These are phyloP conservation scores for Cisticola juncidis DNA, from an alignment of 2,113 vertebrate genomes.

Conservation along the genomic window DNA sequence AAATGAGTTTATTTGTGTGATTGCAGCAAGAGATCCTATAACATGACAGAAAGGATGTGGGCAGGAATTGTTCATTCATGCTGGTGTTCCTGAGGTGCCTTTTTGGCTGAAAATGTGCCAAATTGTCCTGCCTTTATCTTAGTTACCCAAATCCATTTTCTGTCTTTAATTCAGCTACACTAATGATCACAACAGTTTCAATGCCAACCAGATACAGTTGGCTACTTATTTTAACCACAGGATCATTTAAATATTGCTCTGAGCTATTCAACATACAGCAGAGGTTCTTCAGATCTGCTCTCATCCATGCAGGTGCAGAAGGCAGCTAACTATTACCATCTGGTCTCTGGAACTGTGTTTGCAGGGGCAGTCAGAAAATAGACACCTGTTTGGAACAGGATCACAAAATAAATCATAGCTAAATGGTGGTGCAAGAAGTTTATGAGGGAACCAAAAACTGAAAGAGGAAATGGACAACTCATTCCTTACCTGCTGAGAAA, in stretches of 20 bases:
- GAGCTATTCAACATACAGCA: neutral
- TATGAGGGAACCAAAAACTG: neutral
- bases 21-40: neutral
- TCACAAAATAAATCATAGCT: neutral
- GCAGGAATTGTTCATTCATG: neutral
- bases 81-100: neutral
- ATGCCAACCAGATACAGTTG: constrained; percentile 21
- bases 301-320: constrained; percentile 57
- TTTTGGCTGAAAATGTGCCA: neutral
- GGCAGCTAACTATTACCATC: constrained; percentile 56
- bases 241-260: neutral
- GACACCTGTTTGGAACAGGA: constrained; percentile 42
- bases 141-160: neutral
- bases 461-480: neutral
- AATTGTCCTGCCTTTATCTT: neutral
- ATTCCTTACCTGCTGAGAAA: neutral
- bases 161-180: neutral
- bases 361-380: constrained; percentile 12
- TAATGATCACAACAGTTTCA: neutral
- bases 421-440: neutral
- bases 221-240: neutral
- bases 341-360: constrained; percentile 29
- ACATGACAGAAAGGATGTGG: neutral
- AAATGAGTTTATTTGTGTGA: neutral
- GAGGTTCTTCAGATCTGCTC: constrained; percentile 34